phyloP scores from a whole-genome alignment of 2,888 invertebrate species.

The Lamellibrachia satsuma region DNA sequence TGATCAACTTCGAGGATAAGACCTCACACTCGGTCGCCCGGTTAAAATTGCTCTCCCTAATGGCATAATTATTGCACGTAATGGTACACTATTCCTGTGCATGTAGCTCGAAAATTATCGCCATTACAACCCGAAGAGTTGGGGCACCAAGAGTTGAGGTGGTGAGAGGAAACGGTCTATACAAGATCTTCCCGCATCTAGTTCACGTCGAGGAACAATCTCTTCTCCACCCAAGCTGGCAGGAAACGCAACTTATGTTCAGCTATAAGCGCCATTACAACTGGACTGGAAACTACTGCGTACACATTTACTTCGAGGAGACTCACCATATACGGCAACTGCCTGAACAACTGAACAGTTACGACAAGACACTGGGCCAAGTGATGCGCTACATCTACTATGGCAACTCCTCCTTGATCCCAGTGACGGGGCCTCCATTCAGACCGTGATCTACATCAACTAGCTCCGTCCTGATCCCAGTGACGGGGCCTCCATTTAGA shows the following conservation, averaged over 20 bases:
- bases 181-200: background rate
- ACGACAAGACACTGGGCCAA: conserved; percentile 7
- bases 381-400: conserved; percentile 22
- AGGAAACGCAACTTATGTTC: background rate
- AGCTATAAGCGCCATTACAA: conserved; percentile 18
- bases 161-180: background rate
- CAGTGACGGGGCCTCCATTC: background rate
- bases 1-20: background rate
- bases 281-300: conserved; percentile 22
- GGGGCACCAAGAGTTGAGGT: conserved; percentile 20
- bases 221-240: background rate
- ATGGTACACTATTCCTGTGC: conserved; percentile 21
- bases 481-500: too few relatives aligned
- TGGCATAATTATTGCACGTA: conserved; percentile 21
- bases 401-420: background rate
- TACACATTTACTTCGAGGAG: background rate
- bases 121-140: conserved; percentile 22
- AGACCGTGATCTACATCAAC: background rate
- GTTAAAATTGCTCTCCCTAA: background rate
- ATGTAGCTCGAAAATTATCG: conserved; percentile 25
- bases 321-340: background rate
- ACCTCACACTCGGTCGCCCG: background rate
- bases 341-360: background rate
- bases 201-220: conserved; percentile 25
- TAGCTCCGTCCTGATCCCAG: too few relatives aligned